phyloP scores from a whole-genome alignment of 2,888 invertebrate species.

The Leptinotarsa peninsularis region DNA sequence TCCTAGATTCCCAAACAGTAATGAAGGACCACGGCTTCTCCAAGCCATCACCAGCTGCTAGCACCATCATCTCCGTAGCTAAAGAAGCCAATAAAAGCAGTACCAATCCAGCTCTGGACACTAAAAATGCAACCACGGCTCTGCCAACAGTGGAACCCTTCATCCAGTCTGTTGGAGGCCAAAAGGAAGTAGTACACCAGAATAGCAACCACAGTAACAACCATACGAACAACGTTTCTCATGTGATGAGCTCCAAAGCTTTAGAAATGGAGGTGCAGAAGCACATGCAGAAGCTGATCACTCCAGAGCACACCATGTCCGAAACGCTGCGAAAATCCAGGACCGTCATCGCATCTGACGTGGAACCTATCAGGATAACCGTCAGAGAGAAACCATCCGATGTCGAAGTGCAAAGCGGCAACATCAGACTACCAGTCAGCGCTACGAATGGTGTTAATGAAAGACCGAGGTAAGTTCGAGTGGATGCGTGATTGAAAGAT shows the following conservation, averaged over 20 bases:
- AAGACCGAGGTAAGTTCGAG: slow-evolving; percentile 62
- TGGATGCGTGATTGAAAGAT: slow-evolving; percentile 21
- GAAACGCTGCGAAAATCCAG: slow-evolving; percentile 56
- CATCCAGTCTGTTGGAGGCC: slow-evolving; percentile 5
- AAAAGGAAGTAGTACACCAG: slow-evolving; percentile 14
- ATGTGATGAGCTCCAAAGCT: slow-evolving; percentile 52
- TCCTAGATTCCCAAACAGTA: slow-evolving; percentile 62
- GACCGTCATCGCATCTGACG: slow-evolving; percentile 62
- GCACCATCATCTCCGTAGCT: slow-evolving; percentile 50
- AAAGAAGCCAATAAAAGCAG: slow-evolving; percentile 40
- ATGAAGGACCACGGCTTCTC: slow-evolving; percentile 61
- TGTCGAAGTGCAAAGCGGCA: slow-evolving; percentile 65
- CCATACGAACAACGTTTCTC: slow-evolving; percentile 51
- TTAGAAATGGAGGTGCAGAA: slow-evolving; percentile 56
- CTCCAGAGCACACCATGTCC: slow-evolving; percentile 50
- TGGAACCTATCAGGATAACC: slow-evolving; percentile 64
- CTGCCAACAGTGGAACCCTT: slow-evolving; percentile 49
- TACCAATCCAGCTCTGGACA: slow-evolving; percentile 48
- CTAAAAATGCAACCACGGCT: slow-evolving; percentile 51
- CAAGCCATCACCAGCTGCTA: slow-evolving; percentile 53
- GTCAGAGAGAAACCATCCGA: slow-evolving; percentile 64
- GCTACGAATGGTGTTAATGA: slow-evolving; percentile 60
- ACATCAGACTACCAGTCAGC: slow-evolving; percentile 59
- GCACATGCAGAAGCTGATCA: slow-evolving; percentile 57
- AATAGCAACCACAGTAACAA: slow-evolving; percentile 36